Evolutionary conservation across 2,797 vertebrate species (phyloP).

Genomic region (Phalanger gymnotis): DNA sequence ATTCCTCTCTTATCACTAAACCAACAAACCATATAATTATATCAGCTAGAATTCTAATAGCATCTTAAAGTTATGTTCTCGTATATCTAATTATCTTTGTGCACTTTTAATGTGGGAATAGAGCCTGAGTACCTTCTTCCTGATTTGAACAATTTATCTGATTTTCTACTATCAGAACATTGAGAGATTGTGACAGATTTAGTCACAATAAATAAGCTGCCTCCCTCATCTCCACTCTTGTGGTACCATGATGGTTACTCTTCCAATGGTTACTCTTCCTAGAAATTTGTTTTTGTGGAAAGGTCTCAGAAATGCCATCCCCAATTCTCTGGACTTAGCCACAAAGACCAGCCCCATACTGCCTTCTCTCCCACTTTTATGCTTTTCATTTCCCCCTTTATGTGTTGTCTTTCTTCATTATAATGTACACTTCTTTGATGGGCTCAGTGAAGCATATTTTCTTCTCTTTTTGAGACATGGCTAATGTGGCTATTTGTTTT

Average conservation of each 20-base stretch:
- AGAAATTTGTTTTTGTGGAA: not conserved
- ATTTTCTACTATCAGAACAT: not conserved
- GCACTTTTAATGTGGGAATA: constrained; percentile 29
- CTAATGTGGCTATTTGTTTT: not conserved
- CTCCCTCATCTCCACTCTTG: not conserved
- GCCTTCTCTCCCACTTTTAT: not conserved
- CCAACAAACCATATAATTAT: not conserved
- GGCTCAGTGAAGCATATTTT: not conserved
- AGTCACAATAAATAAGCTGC: not conserved
- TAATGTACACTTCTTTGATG: not conserved
- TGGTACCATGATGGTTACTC: not conserved
- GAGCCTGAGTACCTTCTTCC: not conserved
- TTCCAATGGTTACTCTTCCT: not conserved
- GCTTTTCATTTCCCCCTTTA: not conserved
- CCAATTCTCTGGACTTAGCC: not conserved
- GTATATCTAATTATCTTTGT: not conserved
- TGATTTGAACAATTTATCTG: not conserved
- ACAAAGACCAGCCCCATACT: not conserved
- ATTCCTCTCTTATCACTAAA: not conserved
- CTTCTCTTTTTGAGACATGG: not conserved
- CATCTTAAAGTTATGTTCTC: not conserved
- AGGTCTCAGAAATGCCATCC: not conserved
- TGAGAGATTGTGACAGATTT: not conserved
- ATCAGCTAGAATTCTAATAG: constrained; percentile 3
- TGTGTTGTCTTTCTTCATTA: not conserved